Percentiles rank a stretch among this genome's conserved stretches.
phyloP scores from a whole-genome alignment of 2,797 vertebrate species.

The Chelonia mydas region DNA sequence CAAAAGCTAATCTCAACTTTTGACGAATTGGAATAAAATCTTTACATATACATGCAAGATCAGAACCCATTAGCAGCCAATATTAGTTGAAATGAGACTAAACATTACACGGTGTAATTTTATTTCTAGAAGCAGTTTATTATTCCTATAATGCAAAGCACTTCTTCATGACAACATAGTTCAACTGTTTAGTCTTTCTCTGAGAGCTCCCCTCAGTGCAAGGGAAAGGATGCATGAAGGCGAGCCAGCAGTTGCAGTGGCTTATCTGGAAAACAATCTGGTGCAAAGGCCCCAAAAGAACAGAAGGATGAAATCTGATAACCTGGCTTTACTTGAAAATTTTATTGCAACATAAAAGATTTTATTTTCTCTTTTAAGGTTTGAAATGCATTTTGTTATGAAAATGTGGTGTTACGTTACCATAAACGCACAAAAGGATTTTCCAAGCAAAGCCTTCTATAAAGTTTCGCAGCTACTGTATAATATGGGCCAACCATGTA shows the following conservation, averaged over 20 bases:
- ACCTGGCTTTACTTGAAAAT: slow-evolving; percentile 33
- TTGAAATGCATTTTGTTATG: slow-evolving; percentile 46
- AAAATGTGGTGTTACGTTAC: slow-evolving; percentile 44
- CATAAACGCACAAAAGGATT: background rate
- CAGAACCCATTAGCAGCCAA: slow-evolving; percentile 51
- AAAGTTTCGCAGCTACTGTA: slow-evolving; percentile 23
- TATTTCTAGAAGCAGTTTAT: background rate
- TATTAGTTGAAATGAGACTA: slow-evolving; percentile 73
- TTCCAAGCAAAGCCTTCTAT: background rate
- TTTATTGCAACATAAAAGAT: slow-evolving; percentile 66
- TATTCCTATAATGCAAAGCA: slow-evolving; percentile 44
- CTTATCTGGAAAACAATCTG: slow-evolving; percentile 55
- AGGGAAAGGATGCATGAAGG: background rate
- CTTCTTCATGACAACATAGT: fast-evolving
- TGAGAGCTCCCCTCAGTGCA: background rate
- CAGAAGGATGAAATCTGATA: slow-evolving; percentile 65
- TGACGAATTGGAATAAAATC: background rate
- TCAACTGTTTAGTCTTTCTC: slow-evolving; percentile 1
- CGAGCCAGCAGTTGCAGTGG: background rate
- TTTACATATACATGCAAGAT: slow-evolving; percentile 12
- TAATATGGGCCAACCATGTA: background rate
- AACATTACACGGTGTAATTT: slow-evolving; percentile 36
- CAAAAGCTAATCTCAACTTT: background rate
- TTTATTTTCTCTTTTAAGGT: slow-evolving; percentile 57
- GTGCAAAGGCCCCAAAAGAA: slow-evolving; percentile 14